A percentile compares a stretch with the other conserved stretches of the same genome.
Conservation (phyloP, 2,888 invertebrate species). For the Siphlonurus alternatus region DNA sequence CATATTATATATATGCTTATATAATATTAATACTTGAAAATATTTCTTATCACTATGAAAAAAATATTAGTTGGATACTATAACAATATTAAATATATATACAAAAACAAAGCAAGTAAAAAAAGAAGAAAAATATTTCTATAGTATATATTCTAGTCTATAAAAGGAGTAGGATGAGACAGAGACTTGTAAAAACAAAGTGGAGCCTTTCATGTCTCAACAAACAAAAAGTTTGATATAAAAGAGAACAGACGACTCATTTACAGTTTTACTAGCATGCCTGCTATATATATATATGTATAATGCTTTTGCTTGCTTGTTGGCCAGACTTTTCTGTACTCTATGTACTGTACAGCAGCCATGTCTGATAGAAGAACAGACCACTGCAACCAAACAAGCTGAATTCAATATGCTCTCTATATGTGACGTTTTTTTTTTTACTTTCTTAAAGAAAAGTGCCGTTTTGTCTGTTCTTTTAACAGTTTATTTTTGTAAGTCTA, state of each 20-base stretch:
- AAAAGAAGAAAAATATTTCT: neutral
- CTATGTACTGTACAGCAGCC: no score
- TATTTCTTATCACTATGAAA: no score
- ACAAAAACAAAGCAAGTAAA: neutral
- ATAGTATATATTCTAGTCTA: neutral
- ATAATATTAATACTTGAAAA: no score
- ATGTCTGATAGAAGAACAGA: no score
- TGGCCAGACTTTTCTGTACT: no score
- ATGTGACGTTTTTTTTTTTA: neutral
- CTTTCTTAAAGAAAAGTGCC: neutral
- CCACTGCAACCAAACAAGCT: no score
- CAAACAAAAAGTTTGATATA: slow-evolving; percentile 3
- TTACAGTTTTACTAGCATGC: neutral
- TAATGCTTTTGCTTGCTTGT: neutral
- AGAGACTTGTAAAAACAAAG: slow-evolving; percentile 4
- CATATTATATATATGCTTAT: no score
- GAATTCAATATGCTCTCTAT: neutral
- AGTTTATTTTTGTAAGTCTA: neutral
- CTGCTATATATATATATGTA: neutral
- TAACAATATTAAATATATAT: no score
- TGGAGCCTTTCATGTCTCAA: neutral
- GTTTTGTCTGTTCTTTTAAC: neutral
- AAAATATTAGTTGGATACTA: no score
- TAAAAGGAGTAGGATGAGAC: slow-evolving; percentile 1
- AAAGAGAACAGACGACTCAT: slow-evolving; percentile 4